A percentile compares a stretch with the other conserved stretches of the same genome.
Evolutionary conservation across 2,888 invertebrate genomes (phyloP).

Genomic region (Chirona hameri): DNA sequence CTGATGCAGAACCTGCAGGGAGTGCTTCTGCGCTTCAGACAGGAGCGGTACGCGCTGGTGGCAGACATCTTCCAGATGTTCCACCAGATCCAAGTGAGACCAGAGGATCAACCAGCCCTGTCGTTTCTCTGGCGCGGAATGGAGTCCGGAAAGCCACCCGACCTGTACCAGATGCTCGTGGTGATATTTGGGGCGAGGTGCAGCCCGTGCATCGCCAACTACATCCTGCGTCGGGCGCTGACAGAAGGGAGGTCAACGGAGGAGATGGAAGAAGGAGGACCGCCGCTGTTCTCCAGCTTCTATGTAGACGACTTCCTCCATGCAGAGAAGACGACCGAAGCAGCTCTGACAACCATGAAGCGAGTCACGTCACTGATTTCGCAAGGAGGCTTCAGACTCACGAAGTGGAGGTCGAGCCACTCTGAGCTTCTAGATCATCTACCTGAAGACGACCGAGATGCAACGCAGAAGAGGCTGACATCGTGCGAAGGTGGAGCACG

Average conservation of each 20-base stretch:
- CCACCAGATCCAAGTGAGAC: background rate
- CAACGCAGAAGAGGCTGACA: background rate
- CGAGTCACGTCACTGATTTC: too few species aligned
- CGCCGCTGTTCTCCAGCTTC: too few species aligned
- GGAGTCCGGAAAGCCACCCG: background rate
- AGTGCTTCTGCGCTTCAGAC: background rate
- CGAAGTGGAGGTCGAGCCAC: too few species aligned
- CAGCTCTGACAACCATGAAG: too few species aligned
- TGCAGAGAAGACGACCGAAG: too few species aligned
- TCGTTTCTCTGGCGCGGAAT: background rate
- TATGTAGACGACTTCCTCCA: too few species aligned
- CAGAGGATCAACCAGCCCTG: background rate
- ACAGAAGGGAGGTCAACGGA: background rate
- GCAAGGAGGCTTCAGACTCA: too few species aligned
- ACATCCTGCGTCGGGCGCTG: background rate
- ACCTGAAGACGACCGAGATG: too few species aligned
- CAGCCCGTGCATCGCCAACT: background rate
- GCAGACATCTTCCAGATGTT: background rate
- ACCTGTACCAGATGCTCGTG: background rate
- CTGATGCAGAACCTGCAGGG: background rate
- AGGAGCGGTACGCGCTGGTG: background rate
- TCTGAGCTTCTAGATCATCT: too few species aligned
- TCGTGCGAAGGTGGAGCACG: background rate
- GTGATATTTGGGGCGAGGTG: background rate
- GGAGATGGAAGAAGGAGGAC: background rate